Base-by-base conservation (phyloP, 1,140 invertebrate genomes). In the Tribolium madens region DNA sequence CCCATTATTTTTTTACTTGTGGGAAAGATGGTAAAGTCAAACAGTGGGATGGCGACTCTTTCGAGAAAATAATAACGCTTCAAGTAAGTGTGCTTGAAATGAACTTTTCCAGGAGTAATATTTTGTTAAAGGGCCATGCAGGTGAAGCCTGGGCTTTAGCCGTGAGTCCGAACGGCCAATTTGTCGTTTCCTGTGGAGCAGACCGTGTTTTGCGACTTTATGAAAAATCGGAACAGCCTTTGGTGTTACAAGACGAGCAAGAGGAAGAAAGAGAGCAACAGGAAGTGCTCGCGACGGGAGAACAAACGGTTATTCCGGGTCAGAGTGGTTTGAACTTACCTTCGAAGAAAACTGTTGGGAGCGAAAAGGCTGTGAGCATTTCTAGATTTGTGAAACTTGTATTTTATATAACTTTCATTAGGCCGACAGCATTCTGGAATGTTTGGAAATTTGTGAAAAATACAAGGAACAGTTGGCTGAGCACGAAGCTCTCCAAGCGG, bases 1-100 rank as follows among this genome's bases (percentile, higher is more conserved):
- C 98, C 3, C 96, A 99, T 87, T 91, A 97, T 83, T 93, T 99
- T 83, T 99, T 99, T 85, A 94, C 95, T 1, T 93, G 92, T 74
- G 95, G 96, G 0, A 98, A 96, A 87, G 98, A 99, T 87, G 95
- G 95, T 1, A 94, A 93, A 84, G 87, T 99, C 0, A 98, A 98
- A 86, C 93, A 99, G 86, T 99, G 98, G 97, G 98, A 99, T 88
- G 97, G 91, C 0, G 97, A 99, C 85, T 94, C 89, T 64, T 99
- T 95, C 85, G 91, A 97, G 81, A 95, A 96, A 87, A 96, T 98
- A 72, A 87, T 93, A 5, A 97, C 96, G 0, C 86, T 99, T n/a
- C 90, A 95, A 86, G 95, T 95, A 89, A 85, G 17, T 2, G n/a
- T n/a, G n/a, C n/a, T n/a, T n/a, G n/a, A 26, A 14, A 60, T 47